These are phyloP conservation scores for Percopsis omiscomaycus DNA, from an alignment of 2,797 vertebrate genomes.

Conservation along the genomic window DNA sequence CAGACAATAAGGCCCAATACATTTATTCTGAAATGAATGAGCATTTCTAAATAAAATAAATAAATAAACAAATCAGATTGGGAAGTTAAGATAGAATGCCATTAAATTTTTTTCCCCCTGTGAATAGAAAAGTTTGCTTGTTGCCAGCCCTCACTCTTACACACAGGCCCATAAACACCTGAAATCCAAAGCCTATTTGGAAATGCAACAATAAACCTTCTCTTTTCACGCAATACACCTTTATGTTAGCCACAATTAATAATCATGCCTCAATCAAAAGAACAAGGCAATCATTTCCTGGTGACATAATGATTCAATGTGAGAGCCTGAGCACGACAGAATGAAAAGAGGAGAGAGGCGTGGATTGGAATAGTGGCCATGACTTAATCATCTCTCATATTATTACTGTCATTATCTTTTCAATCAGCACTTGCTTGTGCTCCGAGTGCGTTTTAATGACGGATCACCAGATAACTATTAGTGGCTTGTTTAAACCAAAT, in stretches of 20 bases:
- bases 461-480: conserved; percentile 70
- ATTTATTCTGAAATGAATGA: conserved; percentile 57
- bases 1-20: conserved; percentile 55
- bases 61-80: neutral
- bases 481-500: conserved; percentile 56
- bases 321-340: conserved; percentile 33
- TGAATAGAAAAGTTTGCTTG: conserved; percentile 67
- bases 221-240: conserved; percentile 53
- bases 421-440: conserved; percentile 77
- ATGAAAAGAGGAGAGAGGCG: conserved; percentile 29
- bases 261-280: conserved; percentile 64
- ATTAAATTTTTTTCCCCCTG: conserved; percentile 36
- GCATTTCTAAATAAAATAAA: neutral
- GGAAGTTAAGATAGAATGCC: conserved; percentile 41
- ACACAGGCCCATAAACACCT: conserved; percentile 38
- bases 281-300: conserved; percentile 63
- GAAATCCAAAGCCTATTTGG: conserved; percentile 49
- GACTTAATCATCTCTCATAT: conserved; percentile 73
- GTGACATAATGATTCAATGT: conserved; percentile 53
- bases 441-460: conserved; percentile 67
- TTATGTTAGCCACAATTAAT: conserved; percentile 68
- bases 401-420: conserved; percentile 78
- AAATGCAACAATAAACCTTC: conserved; percentile 53
- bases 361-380: conserved; percentile 45
- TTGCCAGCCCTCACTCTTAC: conserved; percentile 27